Evolutionary conservation across 35 echinoderm and acorn worm species (phyloP).

Genomic region (Heliocidaris erythrogramma): DNA sequence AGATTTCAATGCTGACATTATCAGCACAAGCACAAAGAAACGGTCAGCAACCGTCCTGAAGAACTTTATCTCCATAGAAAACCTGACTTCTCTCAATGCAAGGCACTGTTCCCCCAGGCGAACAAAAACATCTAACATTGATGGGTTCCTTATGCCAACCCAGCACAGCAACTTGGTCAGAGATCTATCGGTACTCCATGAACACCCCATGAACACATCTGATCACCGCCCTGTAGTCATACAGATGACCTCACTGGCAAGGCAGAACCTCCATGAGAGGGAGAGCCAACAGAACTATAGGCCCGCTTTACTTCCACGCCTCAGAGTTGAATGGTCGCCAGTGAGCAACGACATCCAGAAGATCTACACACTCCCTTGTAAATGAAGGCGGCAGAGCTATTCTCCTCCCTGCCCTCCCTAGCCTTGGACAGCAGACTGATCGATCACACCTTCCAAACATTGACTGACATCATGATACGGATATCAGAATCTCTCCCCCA

Average conservation of each 20-base stretch:
- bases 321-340: not conserved
- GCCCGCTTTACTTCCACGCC: not conserved
- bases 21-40: not conserved
- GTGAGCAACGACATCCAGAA: not conserved
- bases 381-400: not conserved
- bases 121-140: not conserved
- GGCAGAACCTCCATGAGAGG: not conserved
- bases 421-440: not conserved
- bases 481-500: not conserved
- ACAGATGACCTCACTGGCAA: not conserved
- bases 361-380: not conserved
- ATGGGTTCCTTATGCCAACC: not conserved
- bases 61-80: not conserved
- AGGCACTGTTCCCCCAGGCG: not conserved
- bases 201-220: not conserved
- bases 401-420: not conserved
- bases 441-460: not conserved
- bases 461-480: not conserved
- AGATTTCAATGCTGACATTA: not conserved
- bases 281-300: not conserved
- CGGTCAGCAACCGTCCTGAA: not conserved
- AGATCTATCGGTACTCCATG: not conserved
- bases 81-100: not conserved
- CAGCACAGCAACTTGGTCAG: not conserved
- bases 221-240: not conserved